Percentiles rank a stretch among this genome's conserved stretches.
These are phyloP conservation scores for Anorthoa munda DNA, from an alignment of 2,888 invertebrate genomes.

Conservation along the genomic window DNA sequence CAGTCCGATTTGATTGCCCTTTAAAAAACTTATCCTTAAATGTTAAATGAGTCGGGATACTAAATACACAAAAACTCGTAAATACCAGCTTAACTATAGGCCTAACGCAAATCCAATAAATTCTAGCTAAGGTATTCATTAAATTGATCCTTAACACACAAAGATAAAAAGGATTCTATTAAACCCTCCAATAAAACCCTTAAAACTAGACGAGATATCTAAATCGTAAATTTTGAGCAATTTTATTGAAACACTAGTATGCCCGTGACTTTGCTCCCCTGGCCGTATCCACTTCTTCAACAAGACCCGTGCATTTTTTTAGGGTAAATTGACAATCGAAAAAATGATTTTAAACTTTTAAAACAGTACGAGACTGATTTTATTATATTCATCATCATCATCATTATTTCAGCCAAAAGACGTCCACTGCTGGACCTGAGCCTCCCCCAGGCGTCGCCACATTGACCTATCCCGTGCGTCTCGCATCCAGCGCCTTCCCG, in stretches of 20 bases:
- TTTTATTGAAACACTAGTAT: neutral
- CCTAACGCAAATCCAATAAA: constrained; percentile 8
- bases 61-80: neutral
- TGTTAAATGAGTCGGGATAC: neutral
- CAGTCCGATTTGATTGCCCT: no score
- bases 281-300: no score
- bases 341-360: no score
- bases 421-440: no score
- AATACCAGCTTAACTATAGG: neutral
- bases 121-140: neutral
- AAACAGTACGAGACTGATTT: neutral
- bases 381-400: neutral
- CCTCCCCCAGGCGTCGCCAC: no score
- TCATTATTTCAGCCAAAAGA: no score
- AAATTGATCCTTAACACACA: constrained; percentile 4
- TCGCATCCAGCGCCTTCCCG: no score
- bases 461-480: no score
- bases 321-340: no score
- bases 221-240: neutral
- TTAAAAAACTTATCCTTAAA: neutral
- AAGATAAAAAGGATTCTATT: constrained; percentile 2
- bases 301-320: no score
- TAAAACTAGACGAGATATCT: neutral
- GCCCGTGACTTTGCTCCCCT: no score
- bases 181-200: neutral